phyloP scores from a whole-genome alignment of 1,140 invertebrate genomes.

The Drosophila kepulauana region DNA sequence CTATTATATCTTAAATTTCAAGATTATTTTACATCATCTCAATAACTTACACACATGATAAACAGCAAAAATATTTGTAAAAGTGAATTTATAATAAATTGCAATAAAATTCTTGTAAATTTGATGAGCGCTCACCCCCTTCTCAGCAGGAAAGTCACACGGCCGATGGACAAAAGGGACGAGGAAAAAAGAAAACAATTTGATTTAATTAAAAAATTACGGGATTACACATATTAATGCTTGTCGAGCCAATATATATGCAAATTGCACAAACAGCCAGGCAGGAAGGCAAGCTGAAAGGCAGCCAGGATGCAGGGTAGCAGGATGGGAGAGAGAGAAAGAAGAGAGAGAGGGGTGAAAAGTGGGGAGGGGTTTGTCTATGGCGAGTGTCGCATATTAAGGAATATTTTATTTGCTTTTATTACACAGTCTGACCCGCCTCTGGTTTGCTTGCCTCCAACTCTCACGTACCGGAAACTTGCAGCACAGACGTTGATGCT shows the following conservation, averaged over 20 bases:
- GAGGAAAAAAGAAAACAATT: constrained; percentile 62
- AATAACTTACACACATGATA: neutral
- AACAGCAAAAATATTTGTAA: neutral
- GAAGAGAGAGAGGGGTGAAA: constrained; percentile 15
- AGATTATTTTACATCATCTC: too few relatives aligned
- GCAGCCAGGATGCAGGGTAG: constrained; percentile 39
- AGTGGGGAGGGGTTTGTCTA: constrained; percentile 45
- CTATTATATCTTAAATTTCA: too few relatives aligned
- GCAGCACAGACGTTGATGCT: constrained; percentile 72
- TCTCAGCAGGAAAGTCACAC: neutral
- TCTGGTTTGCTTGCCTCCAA: constrained; percentile 1
- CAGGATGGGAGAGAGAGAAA: neutral
- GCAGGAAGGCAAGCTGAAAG: neutral
- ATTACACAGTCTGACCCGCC: constrained; percentile 66
- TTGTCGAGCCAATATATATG: constrained; percentile 83
- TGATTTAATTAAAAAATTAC: constrained; percentile 85
- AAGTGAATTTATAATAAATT: neutral
- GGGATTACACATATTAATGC: constrained; percentile 83
- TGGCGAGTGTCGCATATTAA: constrained; percentile 82
- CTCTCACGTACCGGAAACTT: constrained; percentile 69
- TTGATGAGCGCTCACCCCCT: constrained; percentile 8
- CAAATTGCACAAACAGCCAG: constrained; percentile 61
- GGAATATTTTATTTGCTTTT: constrained; percentile 84
- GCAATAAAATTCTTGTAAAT: constrained; percentile 24
- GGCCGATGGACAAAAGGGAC: constrained; percentile 5